Evolutionary conservation across 2,888 invertebrate genomes (phyloP), one percentile per base, ranked within the genome.

Genomic region (Catocala nupta): DNA sequence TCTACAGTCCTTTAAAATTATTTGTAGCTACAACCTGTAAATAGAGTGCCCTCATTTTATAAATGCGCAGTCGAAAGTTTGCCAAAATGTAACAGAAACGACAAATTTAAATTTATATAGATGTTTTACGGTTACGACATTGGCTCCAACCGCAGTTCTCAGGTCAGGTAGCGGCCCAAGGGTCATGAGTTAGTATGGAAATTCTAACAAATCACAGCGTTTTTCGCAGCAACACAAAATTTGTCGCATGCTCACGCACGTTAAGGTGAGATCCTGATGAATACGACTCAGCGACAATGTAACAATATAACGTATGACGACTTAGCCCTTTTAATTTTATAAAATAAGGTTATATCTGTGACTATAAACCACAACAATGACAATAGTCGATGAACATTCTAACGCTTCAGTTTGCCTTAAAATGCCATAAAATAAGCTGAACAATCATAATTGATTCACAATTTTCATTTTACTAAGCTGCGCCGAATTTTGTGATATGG

Each of bases 151-250:
- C 73, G 57, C 71, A 67, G 66, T 54, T 61, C 65, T 59, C 66
- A 67, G 71, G 60, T 65, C 67, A 76, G 65, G 66, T 71, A 64
- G 48, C 33, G 43, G 59, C 62, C 62, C 58, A n/a, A 64, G 51
- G 66, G 60, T 68, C 68, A 58, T 68, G 70, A 71, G 71, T 72
- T 63, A 71, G 68, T 70, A 73, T 71, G 73, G 71, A 71, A 75
- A 79, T 74, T 70, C 51, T 70, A 78, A 81, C 72, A 79, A 76
- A 81, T 80, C 74, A 73, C 74, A 59, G 59, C 54, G 50, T 79
- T 77, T 70, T 68, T 68, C 65, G 58, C 52, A 56, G 70, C 60
- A 71, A 75, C 69, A 69, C 58, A 68, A 58, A 63, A 71, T 75
- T 77, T 75, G 75, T 75, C 71, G 59, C 43, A 34, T 60, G 52